Percentiles rank a stretch among this genome's conserved stretches.
phyloP scores from a whole-genome alignment of 2,797 vertebrate genomes.

The Microctenopoma steveboyesi region DNA sequence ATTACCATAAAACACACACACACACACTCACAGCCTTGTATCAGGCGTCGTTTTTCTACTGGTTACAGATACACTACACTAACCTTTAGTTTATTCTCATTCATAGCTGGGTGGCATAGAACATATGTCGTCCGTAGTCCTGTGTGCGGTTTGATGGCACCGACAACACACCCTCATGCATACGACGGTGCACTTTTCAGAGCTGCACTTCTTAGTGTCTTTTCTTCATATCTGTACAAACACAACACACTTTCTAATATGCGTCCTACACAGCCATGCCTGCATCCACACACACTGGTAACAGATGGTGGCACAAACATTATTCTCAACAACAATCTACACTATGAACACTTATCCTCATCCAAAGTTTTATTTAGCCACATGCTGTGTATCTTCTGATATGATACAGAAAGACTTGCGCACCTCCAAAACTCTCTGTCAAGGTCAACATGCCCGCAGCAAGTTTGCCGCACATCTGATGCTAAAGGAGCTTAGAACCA shows the following conservation, averaged over 20 bases:
- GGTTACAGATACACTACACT: constrained; percentile 13
- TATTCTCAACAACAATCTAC: constrained; percentile 34
- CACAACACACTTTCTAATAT: constrained; percentile 12
- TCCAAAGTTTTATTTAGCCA: constrained; percentile 14
- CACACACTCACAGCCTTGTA: not conserved
- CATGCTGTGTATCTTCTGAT: not conserved
- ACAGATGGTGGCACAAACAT: constrained; percentile 53
- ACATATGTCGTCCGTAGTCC: constrained; percentile 9
- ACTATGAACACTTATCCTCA: constrained; percentile 29
- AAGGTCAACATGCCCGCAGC: constrained; percentile 26
- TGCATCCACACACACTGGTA: constrained; percentile 6
- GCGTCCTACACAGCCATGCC: not conserved
- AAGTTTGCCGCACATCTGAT: not conserved
- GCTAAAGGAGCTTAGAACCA: not conserved
- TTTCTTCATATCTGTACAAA: constrained; percentile 22
- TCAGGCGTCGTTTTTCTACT: constrained; percentile 20
- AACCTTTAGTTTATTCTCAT: constrained; percentile 29
- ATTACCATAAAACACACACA: constrained; percentile 58
- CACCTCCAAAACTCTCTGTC: constrained; percentile 12
- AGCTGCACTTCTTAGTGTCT: constrained; percentile 18
- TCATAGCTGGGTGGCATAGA: constrained; percentile 10
- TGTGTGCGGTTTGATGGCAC: constrained; percentile 26
- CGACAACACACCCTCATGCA: constrained; percentile 31
- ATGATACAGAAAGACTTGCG: not conserved
- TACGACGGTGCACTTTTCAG: constrained; percentile 32